Conservation (phyloP, 2,797 vertebrate genomes). For the Helarctos malayanus region DNA sequence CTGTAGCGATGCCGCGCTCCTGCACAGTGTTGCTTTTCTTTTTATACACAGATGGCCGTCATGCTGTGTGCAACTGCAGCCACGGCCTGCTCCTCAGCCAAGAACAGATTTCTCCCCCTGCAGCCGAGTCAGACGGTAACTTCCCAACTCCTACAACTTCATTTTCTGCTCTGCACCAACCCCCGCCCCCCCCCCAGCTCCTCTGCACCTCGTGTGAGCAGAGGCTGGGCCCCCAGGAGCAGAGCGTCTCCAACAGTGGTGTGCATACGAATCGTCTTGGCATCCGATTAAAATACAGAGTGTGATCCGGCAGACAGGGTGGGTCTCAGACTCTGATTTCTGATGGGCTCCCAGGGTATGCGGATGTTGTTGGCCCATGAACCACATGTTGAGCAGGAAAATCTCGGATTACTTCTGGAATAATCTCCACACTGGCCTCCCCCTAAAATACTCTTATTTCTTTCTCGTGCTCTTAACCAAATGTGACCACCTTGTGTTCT, state of each 20-base stretch:
- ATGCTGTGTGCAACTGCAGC: neutral
- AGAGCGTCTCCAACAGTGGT: neutral
- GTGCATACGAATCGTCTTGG: neutral
- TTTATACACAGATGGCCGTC: constrained; percentile 66
- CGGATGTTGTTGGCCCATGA: neutral
- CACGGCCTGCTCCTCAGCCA: neutral
- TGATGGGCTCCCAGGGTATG: neutral
- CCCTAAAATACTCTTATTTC: neutral
- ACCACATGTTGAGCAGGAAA: neutral
- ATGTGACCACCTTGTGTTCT: neutral
- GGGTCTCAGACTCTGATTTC: neutral
- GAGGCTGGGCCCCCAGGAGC: neutral
- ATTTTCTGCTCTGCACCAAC: constrained; percentile 1
- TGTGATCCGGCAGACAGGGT: no score
- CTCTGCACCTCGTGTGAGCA: neutral
- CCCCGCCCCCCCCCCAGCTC: neutral
- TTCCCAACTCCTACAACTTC: constrained; percentile 35
- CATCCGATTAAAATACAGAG: neutral
- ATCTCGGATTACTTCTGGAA: neutral
- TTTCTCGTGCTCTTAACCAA: neutral
- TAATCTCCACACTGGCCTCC: neutral
- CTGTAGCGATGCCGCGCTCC: neutral
- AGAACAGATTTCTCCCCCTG: neutral
- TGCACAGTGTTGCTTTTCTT: neutral
- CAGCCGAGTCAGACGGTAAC: neutral